These are phyloP conservation scores for Periophthalmus magnuspinnatus DNA, from an alignment of 2,797 vertebrate genomes.

Conservation along the genomic window DNA sequence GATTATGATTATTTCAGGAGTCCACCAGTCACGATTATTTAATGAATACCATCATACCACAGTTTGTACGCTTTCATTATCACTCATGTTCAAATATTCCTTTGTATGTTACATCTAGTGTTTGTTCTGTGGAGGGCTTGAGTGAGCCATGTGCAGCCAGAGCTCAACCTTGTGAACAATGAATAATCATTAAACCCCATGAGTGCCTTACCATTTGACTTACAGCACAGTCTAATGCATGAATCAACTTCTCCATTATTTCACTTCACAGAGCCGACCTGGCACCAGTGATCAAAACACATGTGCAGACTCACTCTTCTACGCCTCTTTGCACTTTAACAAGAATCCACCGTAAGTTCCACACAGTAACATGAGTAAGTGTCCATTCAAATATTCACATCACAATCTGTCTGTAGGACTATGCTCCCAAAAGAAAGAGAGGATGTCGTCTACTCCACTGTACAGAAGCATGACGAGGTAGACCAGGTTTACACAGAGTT, in stretches of 20 bases:
- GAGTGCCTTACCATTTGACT: too few relatives aligned
- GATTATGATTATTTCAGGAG: too few relatives aligned
- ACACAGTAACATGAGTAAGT: not conserved
- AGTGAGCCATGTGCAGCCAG: too few relatives aligned
- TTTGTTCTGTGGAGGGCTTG: too few relatives aligned
- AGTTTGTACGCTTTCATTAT: too few relatives aligned
- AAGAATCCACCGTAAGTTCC: not conserved
- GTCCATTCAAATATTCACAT: not conserved
- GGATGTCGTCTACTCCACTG: not conserved
- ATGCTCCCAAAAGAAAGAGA: not conserved
- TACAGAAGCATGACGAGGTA: not conserved
- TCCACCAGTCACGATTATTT: too few relatives aligned
- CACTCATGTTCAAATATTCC: too few relatives aligned
- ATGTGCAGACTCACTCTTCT: not conserved
- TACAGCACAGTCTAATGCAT: not conserved
- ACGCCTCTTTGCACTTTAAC: not conserved
- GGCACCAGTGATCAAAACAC: not conserved
- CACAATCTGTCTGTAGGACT: not conserved
- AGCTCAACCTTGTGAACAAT: too few relatives aligned
- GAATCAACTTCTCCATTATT: not conserved
- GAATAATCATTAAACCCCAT: too few relatives aligned
- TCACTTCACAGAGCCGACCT: not conserved
- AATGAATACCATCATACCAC: too few relatives aligned
- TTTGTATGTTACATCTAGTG: too few relatives aligned
- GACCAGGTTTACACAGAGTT: not conserved